Conservation (phyloP, 1,140 invertebrate species). For the Heliconius nattereri region DNA sequence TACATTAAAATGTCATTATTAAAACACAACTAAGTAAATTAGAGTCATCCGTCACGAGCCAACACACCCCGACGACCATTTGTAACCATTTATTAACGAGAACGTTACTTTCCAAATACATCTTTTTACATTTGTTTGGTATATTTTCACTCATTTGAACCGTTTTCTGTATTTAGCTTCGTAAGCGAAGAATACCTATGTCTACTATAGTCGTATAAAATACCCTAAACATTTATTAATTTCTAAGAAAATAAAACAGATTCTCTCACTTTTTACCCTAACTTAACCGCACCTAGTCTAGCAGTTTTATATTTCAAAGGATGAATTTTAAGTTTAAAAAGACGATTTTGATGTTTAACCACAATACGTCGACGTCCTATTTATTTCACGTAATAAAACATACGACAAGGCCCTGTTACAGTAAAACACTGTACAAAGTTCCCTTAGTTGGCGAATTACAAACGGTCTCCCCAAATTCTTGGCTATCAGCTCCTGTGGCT, state of each 20-base stretch:
- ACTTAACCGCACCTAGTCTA: no score
- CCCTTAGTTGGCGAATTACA: not conserved
- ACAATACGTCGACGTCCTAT: no score
- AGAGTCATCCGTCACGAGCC: constrained; percentile 35
- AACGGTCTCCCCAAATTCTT: constrained; percentile 1
- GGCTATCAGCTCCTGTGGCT: constrained; percentile 2
- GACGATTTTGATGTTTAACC: no score
- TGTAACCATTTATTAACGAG: constrained; percentile 14
- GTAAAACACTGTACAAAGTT: not conserved
- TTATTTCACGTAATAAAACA: not conserved
- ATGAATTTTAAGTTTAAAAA: no score
- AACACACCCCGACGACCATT: constrained; percentile 15
- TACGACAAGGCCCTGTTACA: not conserved
- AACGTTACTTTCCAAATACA: not conserved
- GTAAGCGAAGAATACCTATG: no score
- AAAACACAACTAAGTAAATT: not conserved
- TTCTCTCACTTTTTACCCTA: no score
- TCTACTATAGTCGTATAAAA: no score
- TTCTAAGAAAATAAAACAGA: no score
- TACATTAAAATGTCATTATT: not conserved
- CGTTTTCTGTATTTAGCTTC: no score
- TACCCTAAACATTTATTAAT: no score
- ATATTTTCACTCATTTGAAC: no score
- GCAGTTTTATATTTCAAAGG: no score
- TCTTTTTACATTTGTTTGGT: not conserved